Evolutionary conservation across 2,888 invertebrate genomes (phyloP).

Genomic region (Tholera decimalis): DNA sequence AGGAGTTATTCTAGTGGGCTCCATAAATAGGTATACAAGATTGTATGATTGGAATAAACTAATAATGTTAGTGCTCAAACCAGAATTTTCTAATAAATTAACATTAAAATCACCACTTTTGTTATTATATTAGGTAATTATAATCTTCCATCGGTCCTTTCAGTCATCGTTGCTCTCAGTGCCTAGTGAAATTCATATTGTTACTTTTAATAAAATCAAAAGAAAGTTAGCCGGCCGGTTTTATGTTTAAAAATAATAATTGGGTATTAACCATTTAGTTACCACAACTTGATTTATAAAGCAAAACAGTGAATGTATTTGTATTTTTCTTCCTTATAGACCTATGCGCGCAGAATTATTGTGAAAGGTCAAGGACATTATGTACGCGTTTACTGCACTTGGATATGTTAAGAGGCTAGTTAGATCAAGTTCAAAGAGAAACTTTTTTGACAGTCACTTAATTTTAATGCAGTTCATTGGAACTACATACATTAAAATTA

Average conservation of each 20-base stretch:
- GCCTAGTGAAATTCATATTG: no score
- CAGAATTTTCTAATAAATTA: no score
- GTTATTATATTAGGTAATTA: no score
- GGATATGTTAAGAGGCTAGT: conserved; percentile 40
- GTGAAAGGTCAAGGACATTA: conserved; percentile 67
- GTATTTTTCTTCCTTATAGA: conserved; percentile 66
- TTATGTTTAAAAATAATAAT: conserved; percentile 41
- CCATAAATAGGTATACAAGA: no score
- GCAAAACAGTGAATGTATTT: conserved; percentile 60
- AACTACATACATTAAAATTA: no score
- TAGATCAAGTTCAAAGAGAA: conserved; percentile 56
- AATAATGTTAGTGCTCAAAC: no score
- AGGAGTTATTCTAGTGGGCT: no score
- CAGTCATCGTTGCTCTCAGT: no score
- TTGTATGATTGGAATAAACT: no score
- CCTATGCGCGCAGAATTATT: conserved; percentile 46
- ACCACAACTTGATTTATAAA: conserved; percentile 62
- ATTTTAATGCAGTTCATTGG: background rate
- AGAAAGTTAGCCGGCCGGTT: background rate
- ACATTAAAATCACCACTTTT: no score
- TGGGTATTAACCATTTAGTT: conserved; percentile 40
- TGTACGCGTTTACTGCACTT: conserved; percentile 49
- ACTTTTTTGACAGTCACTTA: no score
- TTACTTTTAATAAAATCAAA: background rate
- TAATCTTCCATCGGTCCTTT: no score